Evolutionary conservation across 2,113 vertebrate genomes (phyloP), one percentile per base, ranked within the genome.

Genomic region (Megaceryle maxima): DNA sequence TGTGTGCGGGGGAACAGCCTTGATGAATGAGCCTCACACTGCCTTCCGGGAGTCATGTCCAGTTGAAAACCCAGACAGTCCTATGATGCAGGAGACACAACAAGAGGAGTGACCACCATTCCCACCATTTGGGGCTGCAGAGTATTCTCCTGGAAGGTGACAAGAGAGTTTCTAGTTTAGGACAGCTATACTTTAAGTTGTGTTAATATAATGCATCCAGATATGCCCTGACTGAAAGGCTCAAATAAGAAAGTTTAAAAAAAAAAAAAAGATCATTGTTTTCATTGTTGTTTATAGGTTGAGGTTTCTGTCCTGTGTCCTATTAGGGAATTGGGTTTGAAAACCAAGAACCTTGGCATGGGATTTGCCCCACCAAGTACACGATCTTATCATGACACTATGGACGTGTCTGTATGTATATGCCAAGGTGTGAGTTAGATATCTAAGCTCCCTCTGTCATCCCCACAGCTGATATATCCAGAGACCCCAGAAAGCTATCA

Each of bases 21-120:
- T 0, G 0, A 79, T 25, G 25, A 88, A 72, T 3, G 3, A 83
- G 7, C 16, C 8, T 76, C 20, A 22, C 1, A 0, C 9, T 31
- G 24, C 31, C 50, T 89, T 91, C 5, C 46, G 35, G n/a, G 60
- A 63, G n/a, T 28, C 37, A 63, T 4, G 15, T 39, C 25, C 28
- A 24, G 31, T 10, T 55, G 6, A 75, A 92, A 89, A 90, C 19
- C 18, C 8, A 17, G 31, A 28, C 6, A 74, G 41, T 82, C n/a
- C 33, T 46, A 17, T 1, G 2, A 48, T 25, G 6, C 1, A 4
- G 56, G n/a, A 83, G 68, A 85, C n/a, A 69, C 6, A 43, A 48
- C n/a, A 63, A 73, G 57, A 85, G 28, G 5, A 63, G 3, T 16
- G 14, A 43, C 29, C 44, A 29, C 33, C 6, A 28, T 51, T 50